Evolutionary conservation across 2,888 invertebrate genomes (phyloP).

Genomic region (Troglohyphantes excavatus): DNA sequence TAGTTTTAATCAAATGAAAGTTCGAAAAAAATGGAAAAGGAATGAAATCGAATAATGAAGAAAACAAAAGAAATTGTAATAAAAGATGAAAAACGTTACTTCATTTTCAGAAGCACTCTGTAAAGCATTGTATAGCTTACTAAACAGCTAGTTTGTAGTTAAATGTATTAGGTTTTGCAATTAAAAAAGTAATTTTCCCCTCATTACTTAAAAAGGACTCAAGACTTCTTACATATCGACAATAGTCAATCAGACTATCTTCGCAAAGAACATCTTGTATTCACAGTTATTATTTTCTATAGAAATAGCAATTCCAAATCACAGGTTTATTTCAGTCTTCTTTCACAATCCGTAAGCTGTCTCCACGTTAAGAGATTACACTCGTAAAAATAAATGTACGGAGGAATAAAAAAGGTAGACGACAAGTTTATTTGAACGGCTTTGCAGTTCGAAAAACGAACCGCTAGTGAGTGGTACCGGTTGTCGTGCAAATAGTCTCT

Average conservation of each 20-base stretch:
- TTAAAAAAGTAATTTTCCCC: not conserved
- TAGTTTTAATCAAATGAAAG: too few relatives aligned
- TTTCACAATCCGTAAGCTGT: not conserved
- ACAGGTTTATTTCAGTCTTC: conserved; percentile 26
- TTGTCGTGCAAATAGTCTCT: not conserved
- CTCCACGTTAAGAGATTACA: not conserved
- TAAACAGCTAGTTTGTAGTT: not conserved
- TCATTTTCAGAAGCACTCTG: too few relatives aligned
- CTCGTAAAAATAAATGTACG: not conserved
- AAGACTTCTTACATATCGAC: not conserved
- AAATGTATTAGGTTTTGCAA: not conserved
- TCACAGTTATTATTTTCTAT: conserved; percentile 18
- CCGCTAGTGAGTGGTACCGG: not conserved
- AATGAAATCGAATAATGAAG: not conserved
- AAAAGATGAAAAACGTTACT: not conserved
- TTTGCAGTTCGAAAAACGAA: not conserved
- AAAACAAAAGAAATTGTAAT: not conserved
- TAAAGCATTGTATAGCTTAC: not conserved
- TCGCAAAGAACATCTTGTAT: not conserved
- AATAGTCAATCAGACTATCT: not conserved
- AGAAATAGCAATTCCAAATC: conserved; percentile 23
- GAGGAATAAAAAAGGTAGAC: conserved; percentile 4
- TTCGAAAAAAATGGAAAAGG: not conserved
- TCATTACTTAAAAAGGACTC: not conserved
- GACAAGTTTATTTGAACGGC: not conserved